Conservation (phyloP, 2,888 invertebrate genomes). For the Beris chalybata region DNA sequence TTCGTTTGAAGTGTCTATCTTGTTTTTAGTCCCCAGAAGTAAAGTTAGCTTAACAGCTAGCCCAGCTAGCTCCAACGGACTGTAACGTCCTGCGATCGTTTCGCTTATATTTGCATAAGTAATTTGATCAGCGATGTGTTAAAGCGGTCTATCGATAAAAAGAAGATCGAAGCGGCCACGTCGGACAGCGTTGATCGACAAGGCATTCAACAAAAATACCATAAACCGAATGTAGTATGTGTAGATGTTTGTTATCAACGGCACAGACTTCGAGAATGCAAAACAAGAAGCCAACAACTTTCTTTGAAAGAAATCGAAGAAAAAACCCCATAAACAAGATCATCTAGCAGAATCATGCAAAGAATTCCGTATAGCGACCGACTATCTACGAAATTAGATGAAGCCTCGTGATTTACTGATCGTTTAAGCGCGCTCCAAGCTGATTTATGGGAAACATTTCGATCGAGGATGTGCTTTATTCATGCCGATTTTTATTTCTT, state of each 20-base stretch:
- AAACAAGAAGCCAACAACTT: slow-evolving; percentile 5
- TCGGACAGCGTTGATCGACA: slow-evolving; percentile 3
- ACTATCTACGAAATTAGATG: slow-evolving; percentile 24
- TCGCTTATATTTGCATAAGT: slow-evolving; percentile 21
- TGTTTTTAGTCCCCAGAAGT: not conserved
- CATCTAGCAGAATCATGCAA: slow-evolving; percentile 9
- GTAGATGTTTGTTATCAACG: not conserved
- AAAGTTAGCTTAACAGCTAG: not conserved
- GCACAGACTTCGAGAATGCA: not conserved
- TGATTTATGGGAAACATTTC: slow-evolving; percentile 27
- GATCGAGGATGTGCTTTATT: slow-evolving; percentile 22
- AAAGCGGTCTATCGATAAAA: slow-evolving; percentile 8
- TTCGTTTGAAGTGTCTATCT: slow-evolving; percentile 25
- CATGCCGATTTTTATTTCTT: slow-evolving; percentile 3
- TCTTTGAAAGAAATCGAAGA: not conserved
- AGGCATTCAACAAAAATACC: not conserved
- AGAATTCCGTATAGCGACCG: slow-evolving; percentile 8
- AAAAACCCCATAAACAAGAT: not conserved
- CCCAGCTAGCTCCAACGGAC: slow-evolving; percentile 6
- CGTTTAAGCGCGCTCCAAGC: slow-evolving; percentile 22
- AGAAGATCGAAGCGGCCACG: not conserved
- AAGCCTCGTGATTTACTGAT: slow-evolving; percentile 30
- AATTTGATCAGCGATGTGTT: slow-evolving; percentile 23
- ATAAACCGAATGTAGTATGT: not conserved
- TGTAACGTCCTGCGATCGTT: no score